Base-by-base conservation (phyloP, 2,888 invertebrate genomes). In the Prionchulus punctatus region DNA sequence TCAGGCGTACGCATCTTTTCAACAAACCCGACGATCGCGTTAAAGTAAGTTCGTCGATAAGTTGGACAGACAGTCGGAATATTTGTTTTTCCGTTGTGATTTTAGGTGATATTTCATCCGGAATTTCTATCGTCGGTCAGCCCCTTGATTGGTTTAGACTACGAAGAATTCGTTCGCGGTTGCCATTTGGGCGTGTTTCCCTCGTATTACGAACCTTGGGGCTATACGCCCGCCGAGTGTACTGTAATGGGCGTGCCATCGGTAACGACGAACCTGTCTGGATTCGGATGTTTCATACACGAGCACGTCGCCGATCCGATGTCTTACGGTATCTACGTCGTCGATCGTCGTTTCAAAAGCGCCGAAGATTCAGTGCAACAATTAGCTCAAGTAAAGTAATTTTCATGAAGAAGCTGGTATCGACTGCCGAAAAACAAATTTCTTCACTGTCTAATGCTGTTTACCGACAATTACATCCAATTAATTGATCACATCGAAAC, bases 191-290 rank as follows among this genome's bases (percentile, higher is more conserved):
- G 98, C 0, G 96, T 99, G 23, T 98, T 98, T 74, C 98, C 98
- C 0, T 94, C 94, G 0, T 98, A 98, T 74, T 98, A 98, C 72
- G 98, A 99, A 72, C 98, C 98, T 0, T 98, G 98, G 98, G 98
- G 98, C 0, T 98, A 96, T 73, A 98, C 96, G 0, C 96, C 96
- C 0, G 98, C 96, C 0, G 98, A 98, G 73, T 98, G 98, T 68
- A 99, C 98, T 0, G 94, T 98, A n/a, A 96, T 98, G 96, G 98
- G 98, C 0, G 96, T 98, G 65, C 98, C 98, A 0, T 92, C 90
- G 67, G 81, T 98, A 62, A 92, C 96, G 0, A 98, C 98, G 12
- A 99, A 98, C 72, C 76, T 99, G 2, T 94, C 94, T 49, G 90
- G 86, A 90, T 70, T 70, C 57, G 70, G 70, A 30, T 94, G 94